These are phyloP conservation scores for Thripadectes ignobilis DNA, from an alignment of 2,797 vertebrate species.

Conservation along the genomic window DNA sequence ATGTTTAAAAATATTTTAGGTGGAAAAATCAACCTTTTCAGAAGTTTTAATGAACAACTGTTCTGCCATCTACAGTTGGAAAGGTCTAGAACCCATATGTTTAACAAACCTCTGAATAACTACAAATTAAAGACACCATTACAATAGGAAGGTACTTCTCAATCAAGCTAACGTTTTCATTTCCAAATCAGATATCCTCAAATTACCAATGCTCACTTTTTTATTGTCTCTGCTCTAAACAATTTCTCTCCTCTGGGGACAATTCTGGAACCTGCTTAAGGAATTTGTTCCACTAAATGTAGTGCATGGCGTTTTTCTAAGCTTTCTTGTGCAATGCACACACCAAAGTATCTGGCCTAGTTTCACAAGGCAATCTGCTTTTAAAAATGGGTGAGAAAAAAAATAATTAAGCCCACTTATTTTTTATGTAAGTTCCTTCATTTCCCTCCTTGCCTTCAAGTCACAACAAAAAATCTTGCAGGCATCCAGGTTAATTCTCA, in stretches of 20 bases:
- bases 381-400: not conserved
- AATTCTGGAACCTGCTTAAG: not conserved
- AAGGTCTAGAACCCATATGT: not conserved
- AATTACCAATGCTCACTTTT: not conserved
- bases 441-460: not conserved
- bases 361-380: not conserved
- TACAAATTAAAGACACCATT: not conserved
- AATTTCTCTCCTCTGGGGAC: not conserved
- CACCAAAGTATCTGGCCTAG: not conserved
- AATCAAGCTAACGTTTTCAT: not conserved
- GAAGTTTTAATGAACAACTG: not conserved
- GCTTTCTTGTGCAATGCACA: not conserved
- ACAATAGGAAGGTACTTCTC: not conserved
- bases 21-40: not conserved
- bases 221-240: not conserved
- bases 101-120: not conserved
- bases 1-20: not conserved
- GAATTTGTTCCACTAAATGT: not conserved
- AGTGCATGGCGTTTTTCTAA: not conserved
- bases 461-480: not conserved
- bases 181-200: not conserved
- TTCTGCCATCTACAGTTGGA: not conserved
- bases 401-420: not conserved
- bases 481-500: not conserved
- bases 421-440: not conserved